These are phyloP conservation scores for Dermolepida albohirtum DNA, from an alignment of 2,888 invertebrate genomes.

Conservation along the genomic window DNA sequence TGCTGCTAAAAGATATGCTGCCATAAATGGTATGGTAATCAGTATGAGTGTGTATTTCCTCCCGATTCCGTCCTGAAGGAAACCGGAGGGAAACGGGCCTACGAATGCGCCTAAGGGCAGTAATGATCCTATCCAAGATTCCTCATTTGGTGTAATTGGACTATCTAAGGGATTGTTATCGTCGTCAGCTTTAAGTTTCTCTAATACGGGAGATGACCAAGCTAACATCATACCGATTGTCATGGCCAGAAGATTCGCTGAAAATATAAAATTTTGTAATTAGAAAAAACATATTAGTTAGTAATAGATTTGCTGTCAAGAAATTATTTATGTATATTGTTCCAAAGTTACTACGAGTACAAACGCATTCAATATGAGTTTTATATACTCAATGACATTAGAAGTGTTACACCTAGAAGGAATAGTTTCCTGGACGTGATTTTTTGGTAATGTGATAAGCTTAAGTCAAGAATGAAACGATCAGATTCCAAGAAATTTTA, in stretches of 20 bases:
- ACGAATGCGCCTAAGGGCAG: conserved; percentile 75
- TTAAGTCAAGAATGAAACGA: no score
- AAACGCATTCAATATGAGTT: no score
- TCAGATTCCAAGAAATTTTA: no score
- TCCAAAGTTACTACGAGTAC: no score
- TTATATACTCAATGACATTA: no score
- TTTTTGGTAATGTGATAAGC: no score
- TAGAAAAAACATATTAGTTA: no score
- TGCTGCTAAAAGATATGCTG: conserved; percentile 64
- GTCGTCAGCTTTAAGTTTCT: conserved; percentile 65
- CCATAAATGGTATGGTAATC: conserved; percentile 72
- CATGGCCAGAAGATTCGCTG: conserved; percentile 64
- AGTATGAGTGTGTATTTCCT: conserved; percentile 75
- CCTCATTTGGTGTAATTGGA: conserved; percentile 68
- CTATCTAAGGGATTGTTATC: conserved; percentile 64
- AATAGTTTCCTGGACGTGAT: no score
- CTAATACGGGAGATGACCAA: conserved; percentile 61
- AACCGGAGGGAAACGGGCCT: conserved; percentile 79
- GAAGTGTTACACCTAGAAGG: no score
- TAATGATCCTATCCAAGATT: conserved; percentile 80
- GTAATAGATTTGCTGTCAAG: no score
- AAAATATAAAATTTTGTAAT: conserved; percentile 45
- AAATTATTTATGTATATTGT: no score
- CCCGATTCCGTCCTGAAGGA: conserved; percentile 74
- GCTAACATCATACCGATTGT: conserved; percentile 63